phyloP scores from a whole-genome alignment of 30 jellyfish, hydroid and myxozoan species.

The Phacellophora camtschatica region DNA sequence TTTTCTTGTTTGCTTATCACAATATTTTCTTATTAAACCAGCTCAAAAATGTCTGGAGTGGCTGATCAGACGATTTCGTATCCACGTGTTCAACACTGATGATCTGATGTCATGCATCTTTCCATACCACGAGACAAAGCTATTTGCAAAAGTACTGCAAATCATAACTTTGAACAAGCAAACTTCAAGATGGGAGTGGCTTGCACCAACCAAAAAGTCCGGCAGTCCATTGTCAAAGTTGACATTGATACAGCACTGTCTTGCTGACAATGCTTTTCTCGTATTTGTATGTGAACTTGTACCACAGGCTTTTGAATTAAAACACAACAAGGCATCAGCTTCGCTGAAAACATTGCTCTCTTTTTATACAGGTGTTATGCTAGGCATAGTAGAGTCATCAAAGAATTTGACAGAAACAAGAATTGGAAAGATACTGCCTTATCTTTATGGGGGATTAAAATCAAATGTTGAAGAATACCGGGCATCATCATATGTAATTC shows the following conservation, averaged over 20 bases:
- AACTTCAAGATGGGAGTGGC: constrained; percentile 69
- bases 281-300: constrained; percentile 64
- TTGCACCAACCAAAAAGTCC: constrained; percentile 27
- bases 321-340: constrained; percentile 11
- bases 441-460: constrained; percentile 64
- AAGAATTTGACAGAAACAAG: constrained; percentile 31
- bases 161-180: constrained; percentile 25
- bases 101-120: constrained; percentile 65
- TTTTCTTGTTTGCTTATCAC: constrained; percentile 64
- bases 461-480: constrained; percentile 54
- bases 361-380: constrained; percentile 63
- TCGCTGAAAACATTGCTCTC: constrained; percentile 62
- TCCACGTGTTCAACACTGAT: constrained; percentile 61
- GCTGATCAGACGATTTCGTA: constrained; percentile 82
- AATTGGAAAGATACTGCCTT: constrained; percentile 56
- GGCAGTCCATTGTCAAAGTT: constrained; percentile 71
- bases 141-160: constrained; percentile 75
- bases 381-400: constrained; percentile 57
- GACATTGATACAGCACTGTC: constrained; percentile 65
- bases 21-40: constrained; percentile 80
- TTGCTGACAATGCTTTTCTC: constrained; percentile 36
- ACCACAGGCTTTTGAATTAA: constrained; percentile 40
- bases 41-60: constrained; percentile 84
- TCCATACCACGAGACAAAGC: constrained; percentile 91
- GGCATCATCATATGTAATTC: constrained; percentile 69